Base-by-base conservation (phyloP, 2,797 vertebrate species). In the Gallirallus australis region DNA sequence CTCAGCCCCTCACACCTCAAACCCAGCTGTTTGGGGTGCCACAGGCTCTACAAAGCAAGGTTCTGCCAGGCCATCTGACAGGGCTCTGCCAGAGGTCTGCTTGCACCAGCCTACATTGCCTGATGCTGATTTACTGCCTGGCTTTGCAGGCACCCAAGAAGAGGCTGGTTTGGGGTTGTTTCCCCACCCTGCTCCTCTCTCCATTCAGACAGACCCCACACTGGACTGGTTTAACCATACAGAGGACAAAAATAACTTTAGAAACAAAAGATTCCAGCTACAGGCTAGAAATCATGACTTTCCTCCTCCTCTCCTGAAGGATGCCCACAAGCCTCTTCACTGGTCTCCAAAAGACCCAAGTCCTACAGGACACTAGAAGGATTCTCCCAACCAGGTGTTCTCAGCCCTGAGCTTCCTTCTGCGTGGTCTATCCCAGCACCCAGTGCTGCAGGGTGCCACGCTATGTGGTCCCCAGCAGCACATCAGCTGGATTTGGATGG, bases 1-100 rank as follows among this genome's bases (percentile, higher is more conserved):
- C 70, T 66, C 47, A 77, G 47, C 33, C 45, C 15, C 25, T 63
- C 4, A 5, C 0, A 0, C 30, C 69, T 50, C 50, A 66, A 54
- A 64, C 19, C 11, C 37, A 18, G 15, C 21, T 2, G 0, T 7
- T 7, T 2, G 3, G 33, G 68, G 69, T 48, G 42, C 13, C 1
- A 1, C 4, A 23, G 52, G n/a, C n/a, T 73, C 66, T 56, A 35
- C 23, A 42, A 76, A 65, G 45, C 33, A 17, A 42, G 25, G 23
- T 18, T 50, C 35, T 40, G 39, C 9, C 45, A 24, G 15, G 83
- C 24, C 28, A 56, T 5, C 53, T 15, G 27, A 11, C 45, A 42
- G 42, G 25, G n/a, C 35, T 54, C 54, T 50, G 21, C 14, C 2
- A 4, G 47, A 30, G 37, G 17, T 45, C 63, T 40, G 64, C 20